Base-by-base conservation (phyloP, 1,140 invertebrate species). In the Brachionus rotundiformis region DNA sequence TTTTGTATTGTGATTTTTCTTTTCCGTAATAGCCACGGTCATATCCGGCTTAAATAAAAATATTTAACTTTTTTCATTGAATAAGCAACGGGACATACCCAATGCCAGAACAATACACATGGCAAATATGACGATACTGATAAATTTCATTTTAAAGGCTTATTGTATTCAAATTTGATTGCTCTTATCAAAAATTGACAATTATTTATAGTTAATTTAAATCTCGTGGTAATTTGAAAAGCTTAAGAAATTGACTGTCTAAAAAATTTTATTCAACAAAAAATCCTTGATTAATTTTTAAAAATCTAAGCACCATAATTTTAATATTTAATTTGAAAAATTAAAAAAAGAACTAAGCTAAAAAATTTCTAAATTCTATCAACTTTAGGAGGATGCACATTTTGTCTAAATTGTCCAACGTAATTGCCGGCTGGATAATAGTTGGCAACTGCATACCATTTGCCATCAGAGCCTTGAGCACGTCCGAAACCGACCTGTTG, bases 401-500 rank as follows among this genome's bases (percentile, higher is more conserved):
- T 94, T 75, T 90, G 89, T 83, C 92, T 90, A 85, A 93, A 94
- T 19, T 91, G 89, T 1, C 93, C 93, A 1, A 92, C 91, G 11
- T 92, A 88, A 85, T 94, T 94, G 3, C 93, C 93, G 1, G 91
- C 88, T 0, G 93, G 93, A 11, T 91, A 90, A 85, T 94, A 95
- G 86, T 93, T 93, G 1, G 92, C 93, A 0, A 94, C 93, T 0
- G 94, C 93, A 36, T 87, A 85, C 49, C 84, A 84, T 59, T 85
- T 86, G 6, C 93, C 93, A 8, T 91, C 91, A 5, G 92, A 88
- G 25, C 91, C 92, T 59, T 91, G 90, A 0, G 93, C 93, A 86
- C 93, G 93, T 13, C 93, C 94, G 3, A 95, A 91, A 0, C 94
- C 94, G 84, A 95, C 91, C 84, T 92, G 90, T 54, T 90, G 90